A percentile compares a stretch with the other conserved stretches of the same genome.
Conservation (phyloP, 2,888 invertebrate species). For the Tubulanus polymorphus region DNA sequence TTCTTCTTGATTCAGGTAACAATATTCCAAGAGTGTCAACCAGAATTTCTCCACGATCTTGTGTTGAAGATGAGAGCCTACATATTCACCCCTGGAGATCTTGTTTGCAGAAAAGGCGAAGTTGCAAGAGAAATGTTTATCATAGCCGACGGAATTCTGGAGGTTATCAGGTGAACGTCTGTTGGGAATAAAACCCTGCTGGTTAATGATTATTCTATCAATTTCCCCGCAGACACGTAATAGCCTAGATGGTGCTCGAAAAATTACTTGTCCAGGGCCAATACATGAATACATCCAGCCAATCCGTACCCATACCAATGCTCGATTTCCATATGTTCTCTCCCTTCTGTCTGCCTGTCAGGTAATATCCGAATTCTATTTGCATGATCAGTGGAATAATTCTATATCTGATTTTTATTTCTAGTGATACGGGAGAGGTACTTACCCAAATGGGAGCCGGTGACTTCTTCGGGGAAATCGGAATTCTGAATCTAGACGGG, state of each 20-base stretch:
- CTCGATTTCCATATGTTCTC: no score
- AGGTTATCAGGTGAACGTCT: constrained; percentile 68
- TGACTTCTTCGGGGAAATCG: constrained; percentile 97
- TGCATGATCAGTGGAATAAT: no score
- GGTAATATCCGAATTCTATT: no score
- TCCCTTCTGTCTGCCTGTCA: no score
- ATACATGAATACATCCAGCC: no score
- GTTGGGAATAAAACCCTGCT: no score
- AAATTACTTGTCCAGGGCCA: no score
- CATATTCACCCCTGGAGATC: constrained; percentile 95
- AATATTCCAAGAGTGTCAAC: constrained; percentile 93
- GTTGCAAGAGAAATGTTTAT: constrained; percentile 97
- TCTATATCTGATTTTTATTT: constrained; percentile 1
- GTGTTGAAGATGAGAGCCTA: constrained; percentile 97
- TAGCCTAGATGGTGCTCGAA: no score
- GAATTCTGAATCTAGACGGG: constrained; percentile 87
- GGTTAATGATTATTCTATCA: no score
- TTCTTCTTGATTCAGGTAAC: constrained; percentile 66
- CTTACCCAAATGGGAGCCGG: constrained; percentile 95
- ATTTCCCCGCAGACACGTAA: no score
- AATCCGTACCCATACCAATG: no score
- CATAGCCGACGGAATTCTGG: constrained; percentile 92
- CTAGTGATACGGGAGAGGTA: constrained; percentile 85
- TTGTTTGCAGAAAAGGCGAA: constrained; percentile 91
- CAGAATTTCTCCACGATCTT: constrained; percentile 92